Conservation (phyloP, 2,797 vertebrate genomes). For the Bradypus variegatus region DNA sequence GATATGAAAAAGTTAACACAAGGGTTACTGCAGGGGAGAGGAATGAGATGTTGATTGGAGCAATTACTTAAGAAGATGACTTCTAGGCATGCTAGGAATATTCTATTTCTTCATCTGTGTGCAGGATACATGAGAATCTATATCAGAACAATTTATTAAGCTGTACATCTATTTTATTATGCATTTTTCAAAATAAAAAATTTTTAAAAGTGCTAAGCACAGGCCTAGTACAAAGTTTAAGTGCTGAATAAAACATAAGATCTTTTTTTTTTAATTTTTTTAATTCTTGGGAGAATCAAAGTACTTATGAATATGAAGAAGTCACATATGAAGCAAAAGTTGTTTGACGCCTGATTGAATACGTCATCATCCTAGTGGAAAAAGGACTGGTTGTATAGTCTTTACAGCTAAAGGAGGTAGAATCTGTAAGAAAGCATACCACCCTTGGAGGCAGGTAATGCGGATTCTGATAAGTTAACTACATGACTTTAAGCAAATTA, state of each 20-base stretch:
- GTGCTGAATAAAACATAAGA: neutral
- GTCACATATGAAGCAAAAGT: neutral
- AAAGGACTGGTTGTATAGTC: neutral
- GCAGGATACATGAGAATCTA: neutral
- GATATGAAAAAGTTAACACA: neutral
- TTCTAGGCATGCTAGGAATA: neutral
- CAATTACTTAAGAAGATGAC: neutral
- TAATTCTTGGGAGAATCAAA: neutral
- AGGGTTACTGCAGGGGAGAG: neutral
- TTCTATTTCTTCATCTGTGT: neutral
- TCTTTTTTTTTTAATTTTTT: neutral
- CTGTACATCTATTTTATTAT: neutral
- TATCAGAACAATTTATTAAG: neutral
- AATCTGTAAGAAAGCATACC: neutral
- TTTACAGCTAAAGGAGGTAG: neutral
- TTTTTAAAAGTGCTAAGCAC: neutral
- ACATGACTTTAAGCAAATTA: neutral
- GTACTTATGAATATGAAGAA: neutral
- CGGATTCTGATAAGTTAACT: neutral
- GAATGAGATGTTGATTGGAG: neutral
- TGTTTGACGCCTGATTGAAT: neutral
- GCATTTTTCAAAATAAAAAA: neutral
- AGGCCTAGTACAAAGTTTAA: neutral
- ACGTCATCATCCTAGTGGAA: neutral
- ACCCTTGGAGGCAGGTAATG: neutral